phyloP scores from a whole-genome alignment of 2,113 vertebrate genomes.

The Symphodus melops region DNA sequence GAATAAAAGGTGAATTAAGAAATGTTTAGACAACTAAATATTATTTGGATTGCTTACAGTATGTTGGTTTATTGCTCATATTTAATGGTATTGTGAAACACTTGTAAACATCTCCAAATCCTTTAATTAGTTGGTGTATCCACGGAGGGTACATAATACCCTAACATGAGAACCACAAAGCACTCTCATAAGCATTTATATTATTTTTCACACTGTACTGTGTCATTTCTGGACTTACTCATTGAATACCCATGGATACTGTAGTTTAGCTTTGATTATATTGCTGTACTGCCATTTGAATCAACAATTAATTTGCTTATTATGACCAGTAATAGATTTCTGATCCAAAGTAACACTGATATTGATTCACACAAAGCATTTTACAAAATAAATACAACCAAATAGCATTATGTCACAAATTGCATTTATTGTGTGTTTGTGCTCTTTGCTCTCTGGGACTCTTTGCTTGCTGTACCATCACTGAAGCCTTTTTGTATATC shows the following conservation, averaged over 20 bases:
- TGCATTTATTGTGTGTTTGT: slow-evolving; percentile 35
- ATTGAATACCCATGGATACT: slow-evolving; percentile 2
- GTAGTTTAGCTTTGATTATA: slow-evolving; percentile 22
- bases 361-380: slow-evolving; percentile 31
- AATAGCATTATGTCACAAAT: slow-evolving; percentile 28
- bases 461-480: slow-evolving; percentile 53
- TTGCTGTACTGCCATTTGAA: slow-evolving; percentile 3
- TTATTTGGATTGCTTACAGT: neutral
- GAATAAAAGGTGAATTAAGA: neutral
- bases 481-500: slow-evolving; percentile 43
- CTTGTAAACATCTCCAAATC: slow-evolving; percentile 40
- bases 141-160: slow-evolving; percentile 30
- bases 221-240: slow-evolving; percentile 11
- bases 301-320: neutral
- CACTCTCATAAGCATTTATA: slow-evolving; percentile 22
- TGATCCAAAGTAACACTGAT: slow-evolving; percentile 29
- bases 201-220: slow-evolving; percentile 15
- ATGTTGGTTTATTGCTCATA: slow-evolving; percentile 8
- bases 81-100: slow-evolving; percentile 15
- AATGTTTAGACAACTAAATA: neutral
- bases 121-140: neutral
- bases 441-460: slow-evolving; percentile 46
- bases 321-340: slow-evolving; percentile 29
- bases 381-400: slow-evolving; percentile 58
- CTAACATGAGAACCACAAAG: slow-evolving; percentile 30